Evolutionary conservation across 2,113 vertebrate genomes (phyloP).

Genomic region (Odontophorus gujanensis): DNA sequence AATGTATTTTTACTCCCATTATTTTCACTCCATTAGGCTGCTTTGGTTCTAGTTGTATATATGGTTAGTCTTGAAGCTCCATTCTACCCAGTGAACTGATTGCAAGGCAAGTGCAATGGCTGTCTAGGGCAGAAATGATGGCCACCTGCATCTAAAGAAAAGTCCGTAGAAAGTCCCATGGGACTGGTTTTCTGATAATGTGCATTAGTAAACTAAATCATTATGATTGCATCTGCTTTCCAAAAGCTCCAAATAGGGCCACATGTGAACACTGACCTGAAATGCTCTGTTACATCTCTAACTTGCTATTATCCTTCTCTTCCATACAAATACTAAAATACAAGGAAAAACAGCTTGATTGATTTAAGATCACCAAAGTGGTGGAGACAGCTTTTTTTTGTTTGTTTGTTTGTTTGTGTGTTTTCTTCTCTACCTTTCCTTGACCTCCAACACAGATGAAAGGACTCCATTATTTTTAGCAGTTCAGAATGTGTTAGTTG

Average conservation of each 20-base stretch:
- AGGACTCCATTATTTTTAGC: conserved; percentile 17
- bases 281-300: background rate
- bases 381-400: background rate
- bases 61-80: background rate
- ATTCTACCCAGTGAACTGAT: background rate
- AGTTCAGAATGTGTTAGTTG: background rate
- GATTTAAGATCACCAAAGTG: background rate
- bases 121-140: background rate
- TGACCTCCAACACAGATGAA: conserved; percentile 18
- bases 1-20: background rate
- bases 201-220: background rate
- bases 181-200: background rate
- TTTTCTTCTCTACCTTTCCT: background rate
- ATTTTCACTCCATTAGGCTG: background rate
- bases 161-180: background rate
- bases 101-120: background rate
- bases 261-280: background rate
- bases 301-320: background rate
- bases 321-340: background rate
- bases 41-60: background rate
- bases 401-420: background rate
- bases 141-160: background rate
- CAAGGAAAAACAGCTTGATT: background rate
- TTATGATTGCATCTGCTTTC: background rate
- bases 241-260: background rate